phyloP scores from a whole-genome alignment of 2,888 invertebrate genomes.

The Cantharis flavilabris region DNA sequence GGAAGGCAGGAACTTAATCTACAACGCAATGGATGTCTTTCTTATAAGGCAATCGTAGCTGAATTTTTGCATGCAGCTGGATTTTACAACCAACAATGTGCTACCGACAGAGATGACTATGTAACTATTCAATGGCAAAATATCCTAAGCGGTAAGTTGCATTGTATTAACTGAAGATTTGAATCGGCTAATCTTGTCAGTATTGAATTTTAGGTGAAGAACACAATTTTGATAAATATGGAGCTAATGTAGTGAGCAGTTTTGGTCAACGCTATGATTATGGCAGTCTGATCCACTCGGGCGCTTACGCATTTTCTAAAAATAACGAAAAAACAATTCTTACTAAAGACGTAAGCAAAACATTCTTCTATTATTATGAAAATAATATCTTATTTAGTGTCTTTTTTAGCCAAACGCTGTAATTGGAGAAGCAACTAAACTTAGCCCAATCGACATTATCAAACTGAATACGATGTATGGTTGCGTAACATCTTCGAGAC shows the following conservation, averaged over 20 bases:
- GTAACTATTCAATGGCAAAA: constrained; percentile 76
- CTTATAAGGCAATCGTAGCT: constrained; percentile 70
- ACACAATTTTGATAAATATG: constrained; percentile 70
- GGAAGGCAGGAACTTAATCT: constrained; percentile 21
- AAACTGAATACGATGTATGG: constrained; percentile 65
- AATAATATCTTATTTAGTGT: background rate
- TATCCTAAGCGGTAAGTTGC: constrained; percentile 5
- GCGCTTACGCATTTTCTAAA: constrained; percentile 67
- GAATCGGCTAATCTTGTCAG: background rate
- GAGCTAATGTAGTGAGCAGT: constrained; percentile 65
- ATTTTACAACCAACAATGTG: constrained; percentile 83
- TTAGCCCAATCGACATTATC: constrained; percentile 62
- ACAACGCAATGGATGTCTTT: constrained; percentile 59
- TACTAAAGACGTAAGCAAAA: constrained; percentile 53
- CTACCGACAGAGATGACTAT: constrained; percentile 75
- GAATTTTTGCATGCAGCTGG: constrained; percentile 81
- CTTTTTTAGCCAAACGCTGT: constrained; percentile 49
- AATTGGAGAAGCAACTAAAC: constrained; percentile 63
- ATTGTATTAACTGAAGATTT: background rate
- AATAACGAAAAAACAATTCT: constrained; percentile 70
- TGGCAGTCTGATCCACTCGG: constrained; percentile 75
- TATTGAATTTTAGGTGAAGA: constrained; percentile 56
- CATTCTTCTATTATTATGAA: background rate
- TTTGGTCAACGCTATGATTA: constrained; percentile 73
- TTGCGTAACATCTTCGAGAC: background rate